Base-by-base conservation (phyloP, 2,888 invertebrate species). In the Folsomia candida region DNA sequence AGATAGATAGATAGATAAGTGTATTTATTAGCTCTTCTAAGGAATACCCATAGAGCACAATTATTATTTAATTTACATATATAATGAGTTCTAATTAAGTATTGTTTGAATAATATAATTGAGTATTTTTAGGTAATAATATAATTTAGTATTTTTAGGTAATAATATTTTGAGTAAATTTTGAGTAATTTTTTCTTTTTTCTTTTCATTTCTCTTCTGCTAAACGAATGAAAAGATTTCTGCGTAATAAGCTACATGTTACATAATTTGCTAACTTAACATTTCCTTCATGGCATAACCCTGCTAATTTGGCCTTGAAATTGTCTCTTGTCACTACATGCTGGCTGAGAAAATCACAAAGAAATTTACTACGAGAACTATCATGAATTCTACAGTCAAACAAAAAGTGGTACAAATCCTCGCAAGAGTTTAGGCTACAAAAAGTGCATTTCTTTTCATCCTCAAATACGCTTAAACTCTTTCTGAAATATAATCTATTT, bases 21-120 rank as follows among this genome's bases (percentile, higher is more conserved):
- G 4, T 4, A 37, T 37, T 60, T 60, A 57, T 57, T 60, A 60
- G 60, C 26, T 60, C 25, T 60, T 60, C n/a, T 60, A 20, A 26
- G 60, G 60, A 24, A 60, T 26, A 20, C 26, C 60, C 60, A 60
- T 60, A 60, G 60, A 60, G 26, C 60, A 60, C 60, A 60, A n/a
- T n/a, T 37, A 37, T 37, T 37, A 37, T 9, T 37, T 37, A 37
- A 9, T 37, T 37, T 37, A 37, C 37, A 37, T 9, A 37, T 37
- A 4, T 14, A n/a, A 37, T 37, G 14, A 37, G 37, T 37, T 37
- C 37, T 37, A n/a, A n/a, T n/a, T n/a, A n/a, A n/a, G n/a, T n/a
- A n/a, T n/a, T n/a, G n/a, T n/a, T n/a, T n/a, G n/a, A n/a, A 22
- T 11, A 6, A 20, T 57, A 26, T 25, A 60, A 20, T 26, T 60